These are phyloP conservation scores for Vireo altiloquus DNA, from an alignment of 2,113 vertebrate genomes.

Conservation along the genomic window DNA sequence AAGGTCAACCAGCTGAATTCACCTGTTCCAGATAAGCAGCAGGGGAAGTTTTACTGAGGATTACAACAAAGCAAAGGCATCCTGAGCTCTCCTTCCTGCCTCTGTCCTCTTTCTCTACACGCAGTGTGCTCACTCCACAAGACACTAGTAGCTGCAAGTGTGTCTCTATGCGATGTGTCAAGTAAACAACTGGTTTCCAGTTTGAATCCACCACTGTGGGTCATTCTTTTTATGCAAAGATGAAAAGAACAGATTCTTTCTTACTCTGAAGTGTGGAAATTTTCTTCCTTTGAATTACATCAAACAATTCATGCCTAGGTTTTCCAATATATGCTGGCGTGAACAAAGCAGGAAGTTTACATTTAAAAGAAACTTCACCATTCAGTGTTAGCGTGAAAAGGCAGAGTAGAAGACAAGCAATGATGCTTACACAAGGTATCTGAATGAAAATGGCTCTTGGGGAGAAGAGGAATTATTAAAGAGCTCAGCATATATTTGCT, in stretches of 20 bases:
- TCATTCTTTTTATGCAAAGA: neutral
- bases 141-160: neutral
- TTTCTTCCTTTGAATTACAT: neutral
- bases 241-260: neutral
- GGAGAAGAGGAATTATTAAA: neutral
- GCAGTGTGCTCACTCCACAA: neutral
- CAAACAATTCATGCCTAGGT: neutral
- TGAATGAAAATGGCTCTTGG: neutral
- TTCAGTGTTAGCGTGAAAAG: neutral
- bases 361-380: neutral
- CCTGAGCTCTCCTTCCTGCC: neutral
- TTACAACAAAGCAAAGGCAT: neutral
- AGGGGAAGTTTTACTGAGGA: neutral
- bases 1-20: neutral
- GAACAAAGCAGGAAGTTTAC: neutral
- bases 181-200: neutral
- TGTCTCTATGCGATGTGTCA: neutral
- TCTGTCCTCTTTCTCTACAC: neutral
- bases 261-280: neutral
- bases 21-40: neutral
- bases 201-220: neutral
- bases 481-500: neutral
- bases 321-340: fast-evolving
- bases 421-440: fast-evolving
- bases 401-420: neutral